Conservation (phyloP, 1,140 invertebrate genomes). For the Scaptomyza pallida region DNA sequence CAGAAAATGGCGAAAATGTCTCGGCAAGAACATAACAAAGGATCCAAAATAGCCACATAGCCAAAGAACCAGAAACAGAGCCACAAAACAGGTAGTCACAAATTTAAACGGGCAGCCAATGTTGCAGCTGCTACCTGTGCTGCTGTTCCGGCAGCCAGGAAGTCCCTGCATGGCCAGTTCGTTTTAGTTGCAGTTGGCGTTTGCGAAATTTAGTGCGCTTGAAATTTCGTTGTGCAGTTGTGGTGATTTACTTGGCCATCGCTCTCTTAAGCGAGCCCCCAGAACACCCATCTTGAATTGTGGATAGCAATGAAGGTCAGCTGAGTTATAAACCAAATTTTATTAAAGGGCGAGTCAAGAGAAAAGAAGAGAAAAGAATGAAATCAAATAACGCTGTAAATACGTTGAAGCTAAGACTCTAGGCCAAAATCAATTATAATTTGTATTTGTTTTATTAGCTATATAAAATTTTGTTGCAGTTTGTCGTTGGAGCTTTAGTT, state of each 20-base stretch:
- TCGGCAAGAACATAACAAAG: slow-evolving; percentile 67
- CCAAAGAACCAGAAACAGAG: background rate
- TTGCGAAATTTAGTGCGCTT: slow-evolving; percentile 73
- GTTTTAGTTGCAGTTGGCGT: slow-evolving; percentile 47
- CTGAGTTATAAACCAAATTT: slow-evolving; percentile 33
- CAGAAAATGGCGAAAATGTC: slow-evolving; percentile 78
- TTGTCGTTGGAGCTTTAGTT: too few relatives aligned
- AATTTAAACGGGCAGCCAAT: slow-evolving; percentile 56
- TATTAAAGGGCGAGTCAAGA: background rate
- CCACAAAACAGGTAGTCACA: slow-evolving; percentile 34
- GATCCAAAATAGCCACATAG: slow-evolving; percentile 5
- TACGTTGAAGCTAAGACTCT: too few relatives aligned
- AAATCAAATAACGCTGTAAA: too few relatives aligned
- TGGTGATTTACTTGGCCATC: slow-evolving; percentile 73
- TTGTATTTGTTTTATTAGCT: too few relatives aligned
- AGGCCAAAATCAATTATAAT: too few relatives aligned
- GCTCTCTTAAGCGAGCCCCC: slow-evolving; percentile 14
- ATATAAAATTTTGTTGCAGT: too few relatives aligned
- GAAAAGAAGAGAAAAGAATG: background rate
- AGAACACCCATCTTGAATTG: slow-evolving; percentile 24
- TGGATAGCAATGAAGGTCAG: slow-evolving; percentile 24
- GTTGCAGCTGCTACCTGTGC: slow-evolving; percentile 25
- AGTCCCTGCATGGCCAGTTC: too few relatives aligned
- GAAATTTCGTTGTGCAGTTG: slow-evolving; percentile 78
- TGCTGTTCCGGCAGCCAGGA: too few relatives aligned